Base-by-base conservation (phyloP, 2,888 invertebrate species). In the Diadegma fenestrale region DNA sequence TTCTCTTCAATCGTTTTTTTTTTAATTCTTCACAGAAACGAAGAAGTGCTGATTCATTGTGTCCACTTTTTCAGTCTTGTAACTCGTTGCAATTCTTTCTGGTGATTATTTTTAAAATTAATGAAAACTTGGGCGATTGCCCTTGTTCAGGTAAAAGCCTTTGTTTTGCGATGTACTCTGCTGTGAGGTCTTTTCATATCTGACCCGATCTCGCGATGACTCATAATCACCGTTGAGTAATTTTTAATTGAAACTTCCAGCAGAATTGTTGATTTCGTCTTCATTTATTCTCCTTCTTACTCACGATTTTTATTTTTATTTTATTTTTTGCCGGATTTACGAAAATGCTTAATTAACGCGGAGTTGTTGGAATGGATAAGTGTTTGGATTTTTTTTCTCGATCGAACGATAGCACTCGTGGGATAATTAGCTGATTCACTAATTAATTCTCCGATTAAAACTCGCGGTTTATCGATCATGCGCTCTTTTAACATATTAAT, bases 191-290 rank as follows among this genome's bases (percentile, higher is more conserved):
- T 48, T 48, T 48, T n/a, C 48, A n/a, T n/a, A 48, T 48, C 48
- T 48, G 48, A 48, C 48, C 48, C 14, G 6, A 48, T 48, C 48
- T 48, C 48, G 6, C n/a, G 48, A 48, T 48, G n/a, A 48, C 5
- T 48, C 48, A 48, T n/a, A 48, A 48, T 48, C 48, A n/a, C 48
- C n/a, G 48, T 48, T 48, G 48, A 48, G 14, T 48, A 48, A 48
- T n/a, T 48, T 48, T 48, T n/a, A n/a, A 48, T n/a, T 48, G 37
- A 37, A 37, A 37, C n/a, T n/a, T 48, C 48, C 6, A 48, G 48
- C 14, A 48, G n/a, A 48, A 48, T 48, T 48, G 6, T 48, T 48
- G n/a, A 7, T n/a, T 48, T 48, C n/a, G 48, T 48, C 48, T 48
- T 48, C n/a, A n/a, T n/a, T 48, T n/a, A 37, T 48, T 48, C n/a